A percentile compares a stretch with the other conserved stretches of the same genome.
These are phyloP conservation scores for Microcebus jonahi DNA, from an alignment of 2,113 vertebrate genomes.

Conservation along the genomic window DNA sequence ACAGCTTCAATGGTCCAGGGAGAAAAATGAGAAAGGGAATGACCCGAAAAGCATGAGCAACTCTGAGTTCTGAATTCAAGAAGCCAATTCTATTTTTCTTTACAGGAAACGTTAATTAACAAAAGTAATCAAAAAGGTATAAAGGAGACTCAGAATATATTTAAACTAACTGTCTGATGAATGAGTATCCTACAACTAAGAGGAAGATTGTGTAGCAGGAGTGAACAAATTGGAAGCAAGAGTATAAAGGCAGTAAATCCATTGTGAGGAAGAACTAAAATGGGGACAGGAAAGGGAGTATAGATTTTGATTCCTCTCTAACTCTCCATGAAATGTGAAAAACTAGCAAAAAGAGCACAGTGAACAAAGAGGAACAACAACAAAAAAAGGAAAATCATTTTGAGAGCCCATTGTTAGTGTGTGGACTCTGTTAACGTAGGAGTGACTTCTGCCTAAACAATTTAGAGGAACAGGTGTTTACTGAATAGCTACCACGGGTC, in stretches of 20 bases:
- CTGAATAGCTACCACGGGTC: not conserved
- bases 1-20: not conserved
- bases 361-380: not conserved
- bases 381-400: not conserved
- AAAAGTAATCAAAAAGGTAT: not conserved
- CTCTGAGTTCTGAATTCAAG: conserved; percentile 11
- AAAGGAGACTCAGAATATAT: not conserved
- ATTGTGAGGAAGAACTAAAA: not conserved
- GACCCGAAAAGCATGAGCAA: not conserved
- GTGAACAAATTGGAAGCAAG: not conserved
- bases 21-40: not conserved
- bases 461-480: not conserved
- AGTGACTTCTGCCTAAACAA: not conserved
- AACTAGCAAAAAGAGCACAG: not conserved
- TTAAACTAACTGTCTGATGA: not conserved
- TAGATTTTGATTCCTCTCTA: not conserved
- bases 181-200: not conserved
- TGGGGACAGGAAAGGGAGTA: not conserved
- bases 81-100: conserved; percentile 28
- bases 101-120: not conserved
- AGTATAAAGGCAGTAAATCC: not conserved
- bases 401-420: not conserved
- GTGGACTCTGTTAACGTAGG: not conserved
- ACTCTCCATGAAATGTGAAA: not conserved
- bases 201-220: not conserved